Evolutionary conservation across 2,113 vertebrate genomes (phyloP).

Genomic region (Triplophysa siluroides): DNA sequence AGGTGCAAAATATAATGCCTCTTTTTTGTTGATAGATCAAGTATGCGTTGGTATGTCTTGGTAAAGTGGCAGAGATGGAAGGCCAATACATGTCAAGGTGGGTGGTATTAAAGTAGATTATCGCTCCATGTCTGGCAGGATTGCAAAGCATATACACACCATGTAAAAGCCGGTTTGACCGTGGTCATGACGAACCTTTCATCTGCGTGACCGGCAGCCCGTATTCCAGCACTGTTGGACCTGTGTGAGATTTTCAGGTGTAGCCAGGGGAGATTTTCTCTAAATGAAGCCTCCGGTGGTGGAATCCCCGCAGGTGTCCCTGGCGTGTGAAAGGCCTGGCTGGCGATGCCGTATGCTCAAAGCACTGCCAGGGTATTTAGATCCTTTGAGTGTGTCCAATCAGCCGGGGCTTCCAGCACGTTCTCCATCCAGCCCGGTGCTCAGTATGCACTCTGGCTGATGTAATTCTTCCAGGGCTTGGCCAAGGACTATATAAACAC

Average conservation of each 20-base stretch:
- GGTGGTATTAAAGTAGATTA: conserved; percentile 53
- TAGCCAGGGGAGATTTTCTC: conserved; percentile 22
- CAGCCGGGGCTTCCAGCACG: conserved; percentile 31
- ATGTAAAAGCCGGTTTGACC: conserved; percentile 47
- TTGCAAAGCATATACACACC: conserved; percentile 28
- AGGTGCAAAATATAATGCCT: neutral
- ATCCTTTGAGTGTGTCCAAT: conserved; percentile 47
- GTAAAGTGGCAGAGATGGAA: conserved; percentile 22
- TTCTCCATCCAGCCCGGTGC: conserved; percentile 29
- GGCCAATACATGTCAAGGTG: conserved; percentile 25
- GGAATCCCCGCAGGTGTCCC: conserved; percentile 24
- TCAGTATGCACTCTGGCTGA: conserved; percentile 33
- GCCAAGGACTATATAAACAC: neutral
- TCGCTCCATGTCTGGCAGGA: conserved; percentile 33
- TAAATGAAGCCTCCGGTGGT: conserved; percentile 36
- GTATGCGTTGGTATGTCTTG: neutral
- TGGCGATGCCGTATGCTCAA: conserved; percentile 40
- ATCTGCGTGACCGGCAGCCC: conserved; percentile 36
- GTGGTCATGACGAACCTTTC: conserved; percentile 42
- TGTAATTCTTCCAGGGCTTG: conserved; percentile 34
- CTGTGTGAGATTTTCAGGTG: conserved; percentile 41
- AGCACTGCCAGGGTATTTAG: conserved; percentile 47
- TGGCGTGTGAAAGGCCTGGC: conserved; percentile 30
- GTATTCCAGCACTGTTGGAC: conserved; percentile 20
- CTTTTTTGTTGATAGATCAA: too few relatives aligned